Conservation (phyloP, 2,888 invertebrate genomes). For the Aphrophora alni region DNA sequence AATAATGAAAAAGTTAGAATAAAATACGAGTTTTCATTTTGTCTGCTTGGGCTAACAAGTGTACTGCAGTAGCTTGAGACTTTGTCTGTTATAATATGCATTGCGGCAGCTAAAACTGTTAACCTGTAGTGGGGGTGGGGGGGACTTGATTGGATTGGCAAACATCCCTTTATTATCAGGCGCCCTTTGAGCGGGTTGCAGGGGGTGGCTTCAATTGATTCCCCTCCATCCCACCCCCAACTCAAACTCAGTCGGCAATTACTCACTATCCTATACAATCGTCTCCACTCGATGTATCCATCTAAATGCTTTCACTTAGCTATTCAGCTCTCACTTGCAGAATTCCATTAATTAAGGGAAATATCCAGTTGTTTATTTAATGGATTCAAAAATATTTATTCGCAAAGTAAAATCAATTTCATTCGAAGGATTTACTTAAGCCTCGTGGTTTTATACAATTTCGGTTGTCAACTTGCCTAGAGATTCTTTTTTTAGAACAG, state of each 20-base stretch:
- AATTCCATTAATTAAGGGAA: background rate
- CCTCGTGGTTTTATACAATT: background rate
- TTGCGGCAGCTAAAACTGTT: background rate
- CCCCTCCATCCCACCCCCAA: too few species aligned
- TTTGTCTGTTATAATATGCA: background rate
- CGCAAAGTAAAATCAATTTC: background rate
- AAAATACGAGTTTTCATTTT: background rate
- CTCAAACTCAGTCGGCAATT: background rate
- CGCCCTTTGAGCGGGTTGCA: slow-evolving; percentile 9
- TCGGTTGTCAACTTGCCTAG: too few species aligned
- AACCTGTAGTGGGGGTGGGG: background rate
- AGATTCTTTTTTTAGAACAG: too few species aligned
- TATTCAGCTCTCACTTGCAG: background rate
- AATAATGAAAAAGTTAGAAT: background rate
- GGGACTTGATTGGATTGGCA: background rate
- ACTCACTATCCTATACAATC: slow-evolving; percentile 2
- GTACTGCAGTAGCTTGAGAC: background rate
- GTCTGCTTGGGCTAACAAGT: background rate
- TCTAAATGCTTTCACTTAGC: slow-evolving; percentile 2
- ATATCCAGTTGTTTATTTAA: background rate
- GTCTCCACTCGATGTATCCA: background rate
- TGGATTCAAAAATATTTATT: background rate
- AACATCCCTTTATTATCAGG: slow-evolving; percentile 9
- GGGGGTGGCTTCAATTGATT: slow-evolving; percentile 6
- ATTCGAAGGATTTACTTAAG: background rate